Base-by-base conservation (phyloP, 2,113 vertebrate species). In the Tetraodon nigroviridis region DNA sequence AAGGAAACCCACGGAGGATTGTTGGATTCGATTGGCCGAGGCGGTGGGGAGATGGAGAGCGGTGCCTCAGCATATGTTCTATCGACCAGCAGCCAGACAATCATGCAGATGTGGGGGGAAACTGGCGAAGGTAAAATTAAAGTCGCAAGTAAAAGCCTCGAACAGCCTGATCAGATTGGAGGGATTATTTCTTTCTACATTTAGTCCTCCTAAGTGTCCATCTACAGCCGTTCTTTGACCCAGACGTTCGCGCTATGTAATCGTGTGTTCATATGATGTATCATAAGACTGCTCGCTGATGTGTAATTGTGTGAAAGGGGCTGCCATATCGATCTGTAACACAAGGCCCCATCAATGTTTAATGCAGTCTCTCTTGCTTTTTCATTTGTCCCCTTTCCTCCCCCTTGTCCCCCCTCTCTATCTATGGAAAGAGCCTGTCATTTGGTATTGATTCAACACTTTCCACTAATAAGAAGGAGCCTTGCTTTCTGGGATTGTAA, bases 281-380 rank as follows among this genome's bases (percentile, higher is more conserved):
- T 86, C 62, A 80, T 70, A 66, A 46, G 51, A 67, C 67, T 67
- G 58, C 79, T 71, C 71, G 79, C 79, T 82, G 88, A 88, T 81
- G 72, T 87, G 87, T 87, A 88, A 88, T 89, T 86, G 88, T 78
- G 87, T 70, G 76, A 84, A 87, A 79, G 84, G 81, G 69, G 77
- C 79, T 75, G 73, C 71, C 67, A 64, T 85, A 89, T 89, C 69
- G 86, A 89, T 86, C 82, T 20, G 50, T 54, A 73, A 80, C 49
- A 55, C 79, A 40, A 71, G 76, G 70, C 69, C 77, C 64, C 84
- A 87, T 89, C 87, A 88, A 89, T 89, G 79, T 86, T 89, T 87
- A 87, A 89, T 89, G 84, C 74, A 80, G 80, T 82, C 84, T 56
- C 79, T 55, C 76, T 78, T 51, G 17, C 67, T 75, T 70, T 40